A percentile compares a stretch with the other conserved stretches of the same genome.
These are phyloP conservation scores for Pangasius krempfi DNA, from an alignment of 2,797 vertebrate genomes.

Conservation along the genomic window DNA sequence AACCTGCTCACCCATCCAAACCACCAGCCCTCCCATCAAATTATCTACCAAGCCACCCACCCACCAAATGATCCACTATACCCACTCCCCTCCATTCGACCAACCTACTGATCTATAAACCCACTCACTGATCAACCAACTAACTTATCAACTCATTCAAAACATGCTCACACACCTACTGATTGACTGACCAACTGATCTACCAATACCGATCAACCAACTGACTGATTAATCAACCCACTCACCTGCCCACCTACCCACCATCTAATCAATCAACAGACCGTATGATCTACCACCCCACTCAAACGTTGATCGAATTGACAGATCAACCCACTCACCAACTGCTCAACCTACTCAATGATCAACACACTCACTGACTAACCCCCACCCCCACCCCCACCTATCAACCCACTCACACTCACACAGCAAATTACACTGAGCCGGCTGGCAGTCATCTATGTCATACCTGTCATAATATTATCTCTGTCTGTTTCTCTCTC, in stretches of 20 bases:
- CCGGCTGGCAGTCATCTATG: neutral
- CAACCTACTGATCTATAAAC: neutral
- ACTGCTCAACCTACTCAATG: no score
- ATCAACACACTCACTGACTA: neutral
- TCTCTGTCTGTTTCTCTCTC: neutral
- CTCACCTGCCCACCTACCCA: neutral
- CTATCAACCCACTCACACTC: no score
- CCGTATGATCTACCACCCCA: no score
- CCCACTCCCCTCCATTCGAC: no score
- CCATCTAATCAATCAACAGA: neutral
- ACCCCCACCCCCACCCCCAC: neutral
- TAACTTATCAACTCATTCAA: neutral
- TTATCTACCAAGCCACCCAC: neutral
- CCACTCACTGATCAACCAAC: neutral
- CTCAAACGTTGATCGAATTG: neutral
- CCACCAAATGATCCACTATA: neutral
- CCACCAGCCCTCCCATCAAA: no score
- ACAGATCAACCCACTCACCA: neutral
- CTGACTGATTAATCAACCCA: neutral
- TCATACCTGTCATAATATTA: neutral
- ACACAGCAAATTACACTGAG: no score
- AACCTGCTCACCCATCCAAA: no score
- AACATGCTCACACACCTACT: neutral
- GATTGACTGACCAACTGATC: no score
- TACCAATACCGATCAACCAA: neutral